These are phyloP conservation scores for Peromyscus nudipes DNA, from an alignment of 2,797 vertebrate species.

Conservation along the genomic window DNA sequence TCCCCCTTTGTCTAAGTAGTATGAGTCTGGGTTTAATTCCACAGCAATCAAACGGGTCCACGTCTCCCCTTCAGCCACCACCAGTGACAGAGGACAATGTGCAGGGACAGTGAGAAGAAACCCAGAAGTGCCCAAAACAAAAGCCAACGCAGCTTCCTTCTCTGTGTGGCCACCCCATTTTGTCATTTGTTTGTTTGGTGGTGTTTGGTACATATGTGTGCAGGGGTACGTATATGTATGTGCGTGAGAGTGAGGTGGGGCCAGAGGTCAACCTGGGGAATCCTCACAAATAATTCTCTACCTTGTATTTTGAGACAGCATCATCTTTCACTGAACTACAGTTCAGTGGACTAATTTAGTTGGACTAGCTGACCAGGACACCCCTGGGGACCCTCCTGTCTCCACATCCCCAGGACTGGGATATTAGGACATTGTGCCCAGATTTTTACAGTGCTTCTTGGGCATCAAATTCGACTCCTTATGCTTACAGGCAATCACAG, in stretches of 20 bases:
- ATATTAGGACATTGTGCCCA: no score
- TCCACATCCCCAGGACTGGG: background rate
- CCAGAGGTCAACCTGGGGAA: background rate
- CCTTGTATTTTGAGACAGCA: background rate
- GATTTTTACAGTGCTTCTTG: background rate
- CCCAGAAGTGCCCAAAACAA: background rate
- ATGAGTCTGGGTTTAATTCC: background rate
- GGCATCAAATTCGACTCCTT: no score
- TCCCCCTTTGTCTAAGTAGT: background rate
- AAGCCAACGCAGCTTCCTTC: background rate
- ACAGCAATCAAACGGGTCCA: background rate
- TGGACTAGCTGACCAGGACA: background rate
- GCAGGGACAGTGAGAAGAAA: background rate
- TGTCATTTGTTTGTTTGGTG: background rate
- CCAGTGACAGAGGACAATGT: background rate
- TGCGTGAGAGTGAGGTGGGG: no score
- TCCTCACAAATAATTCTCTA: background rate
- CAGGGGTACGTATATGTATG: fast-evolving
- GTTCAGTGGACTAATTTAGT: background rate
- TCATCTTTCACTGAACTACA: background rate
- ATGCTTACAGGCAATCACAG: no score
- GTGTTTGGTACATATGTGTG: background rate
- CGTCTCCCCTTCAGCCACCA: background rate
- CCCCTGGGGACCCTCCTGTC: no score
- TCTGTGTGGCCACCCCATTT: no score